phyloP scores from a whole-genome alignment of 2,113 vertebrate genomes.

The Ondatra zibethicus region DNA sequence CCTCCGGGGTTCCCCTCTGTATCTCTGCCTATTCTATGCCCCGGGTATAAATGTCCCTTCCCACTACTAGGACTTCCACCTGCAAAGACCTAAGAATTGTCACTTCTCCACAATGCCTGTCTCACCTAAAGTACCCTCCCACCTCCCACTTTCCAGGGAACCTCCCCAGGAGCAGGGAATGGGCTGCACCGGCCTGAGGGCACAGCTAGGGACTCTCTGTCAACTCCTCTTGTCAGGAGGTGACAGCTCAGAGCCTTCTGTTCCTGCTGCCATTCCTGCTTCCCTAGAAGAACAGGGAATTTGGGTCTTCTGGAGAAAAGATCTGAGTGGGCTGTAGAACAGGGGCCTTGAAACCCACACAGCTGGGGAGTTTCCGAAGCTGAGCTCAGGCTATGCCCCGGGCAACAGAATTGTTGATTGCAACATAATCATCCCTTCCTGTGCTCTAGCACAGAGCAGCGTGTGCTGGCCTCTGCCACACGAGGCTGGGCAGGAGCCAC shows the following conservation, averaged over 20 bases:
- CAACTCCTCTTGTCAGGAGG: neutral
- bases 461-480: neutral
- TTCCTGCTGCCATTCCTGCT: neutral
- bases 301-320: conserved; percentile 67
- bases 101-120: neutral
- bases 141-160: rapidly evolving
- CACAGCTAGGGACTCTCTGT: neutral
- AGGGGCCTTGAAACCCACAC: neutral
- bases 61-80: neutral
- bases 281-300: conserved; percentile 69
- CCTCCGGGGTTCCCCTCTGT: neutral
- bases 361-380: conserved; percentile 45
- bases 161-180: neutral
- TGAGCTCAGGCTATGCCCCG: rapidly evolving
- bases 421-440: neutral
- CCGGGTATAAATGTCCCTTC: neutral
- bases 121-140: neutral
- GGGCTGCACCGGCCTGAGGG: no score
- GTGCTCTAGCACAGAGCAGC: neutral
- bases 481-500: neutral
- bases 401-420: neutral
- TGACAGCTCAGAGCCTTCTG: neutral
- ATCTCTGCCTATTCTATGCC: neutral
- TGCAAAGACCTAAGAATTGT: neutral
- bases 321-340: conserved; percentile 8